phyloP scores from a whole-genome alignment of 2,113 vertebrate genomes.

The Okapia johnstoni region DNA sequence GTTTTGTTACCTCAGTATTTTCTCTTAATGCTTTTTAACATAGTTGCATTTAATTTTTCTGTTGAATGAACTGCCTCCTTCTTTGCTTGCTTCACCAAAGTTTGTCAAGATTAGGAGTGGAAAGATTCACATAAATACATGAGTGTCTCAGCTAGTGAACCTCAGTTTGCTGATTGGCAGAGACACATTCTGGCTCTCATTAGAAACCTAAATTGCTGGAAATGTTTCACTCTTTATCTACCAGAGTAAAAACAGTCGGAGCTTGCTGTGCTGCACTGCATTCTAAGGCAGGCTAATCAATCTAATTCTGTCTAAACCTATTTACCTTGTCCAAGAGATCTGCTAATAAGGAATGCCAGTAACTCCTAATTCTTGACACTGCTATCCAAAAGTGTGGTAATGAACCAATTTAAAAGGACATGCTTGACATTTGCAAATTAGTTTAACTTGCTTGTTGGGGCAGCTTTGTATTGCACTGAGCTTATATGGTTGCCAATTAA shows the following conservation, averaged over 20 bases:
- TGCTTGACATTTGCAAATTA: slow-evolving; percentile 71
- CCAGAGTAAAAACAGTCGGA: slow-evolving; percentile 27
- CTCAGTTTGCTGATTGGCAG: neutral
- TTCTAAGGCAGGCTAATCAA: slow-evolving; percentile 63
- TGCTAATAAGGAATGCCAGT: slow-evolving; percentile 67
- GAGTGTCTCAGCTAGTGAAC: neutral
- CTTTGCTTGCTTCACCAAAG: neutral
- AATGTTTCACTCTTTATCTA: slow-evolving; percentile 13
- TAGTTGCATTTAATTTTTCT: neutral
- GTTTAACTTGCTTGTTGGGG: slow-evolving; percentile 52
- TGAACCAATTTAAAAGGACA: slow-evolving; percentile 70
- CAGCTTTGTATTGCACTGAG: slow-evolving; percentile 29
- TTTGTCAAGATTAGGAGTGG: neutral
- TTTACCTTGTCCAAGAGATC: slow-evolving; percentile 66
- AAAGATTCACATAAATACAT: neutral
- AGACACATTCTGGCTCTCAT: neutral
- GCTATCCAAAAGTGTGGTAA: slow-evolving; percentile 67
- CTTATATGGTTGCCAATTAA: slow-evolving; percentile 43
- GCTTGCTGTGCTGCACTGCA: slow-evolving; percentile 33
- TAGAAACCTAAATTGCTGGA: slow-evolving; percentile 28
- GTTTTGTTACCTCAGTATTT: neutral
- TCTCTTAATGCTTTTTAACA: neutral
- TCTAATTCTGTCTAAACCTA: slow-evolving; percentile 66
- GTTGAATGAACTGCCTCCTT: neutral
- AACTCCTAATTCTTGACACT: slow-evolving; percentile 62